These are phyloP conservation scores for Congeria kusceri DNA, from an alignment of 2,888 invertebrate genomes.

Conservation along the genomic window DNA sequence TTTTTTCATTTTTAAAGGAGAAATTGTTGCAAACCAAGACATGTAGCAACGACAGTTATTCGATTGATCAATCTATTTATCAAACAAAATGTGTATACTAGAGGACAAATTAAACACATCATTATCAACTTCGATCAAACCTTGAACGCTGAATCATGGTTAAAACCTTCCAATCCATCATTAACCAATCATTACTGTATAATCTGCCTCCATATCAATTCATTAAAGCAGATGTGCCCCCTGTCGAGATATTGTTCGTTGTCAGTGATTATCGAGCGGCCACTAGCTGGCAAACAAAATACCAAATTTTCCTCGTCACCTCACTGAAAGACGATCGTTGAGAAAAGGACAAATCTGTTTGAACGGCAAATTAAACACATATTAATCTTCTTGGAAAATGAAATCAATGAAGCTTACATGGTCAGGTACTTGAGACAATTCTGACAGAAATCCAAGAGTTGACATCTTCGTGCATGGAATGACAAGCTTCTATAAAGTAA, in stretches of 20 bases:
- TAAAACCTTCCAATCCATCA: constrained; percentile 43
- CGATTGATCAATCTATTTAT: not conserved
- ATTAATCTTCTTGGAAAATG: constrained; percentile 39
- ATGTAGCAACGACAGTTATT: not conserved
- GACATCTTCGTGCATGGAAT: too few species aligned
- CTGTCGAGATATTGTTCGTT: constrained; percentile 36
- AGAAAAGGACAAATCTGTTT: constrained; percentile 56
- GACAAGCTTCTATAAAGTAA: too few species aligned
- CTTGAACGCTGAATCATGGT: constrained; percentile 46
- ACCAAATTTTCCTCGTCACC: constrained; percentile 56
- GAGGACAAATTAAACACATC: constrained; percentile 36
- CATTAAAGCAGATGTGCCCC: constrained; percentile 52
- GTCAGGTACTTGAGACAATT: constrained; percentile 5
- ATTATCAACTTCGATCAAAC: constrained; percentile 25
- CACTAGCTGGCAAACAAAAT: constrained; percentile 54
- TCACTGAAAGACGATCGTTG: constrained; percentile 39
- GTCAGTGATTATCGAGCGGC: constrained; percentile 39
- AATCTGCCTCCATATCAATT: constrained; percentile 51
- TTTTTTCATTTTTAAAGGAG: too few species aligned
- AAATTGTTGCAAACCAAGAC: too few species aligned
- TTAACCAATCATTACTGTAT: constrained; percentile 65
- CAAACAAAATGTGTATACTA: constrained; percentile 7
- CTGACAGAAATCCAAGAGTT: constrained; percentile 8
- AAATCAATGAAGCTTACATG: constrained; percentile 31
- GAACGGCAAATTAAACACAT: constrained; percentile 54